Evolutionary conservation across 1,140 invertebrate species (phyloP), one percentile per base, ranked within the genome.

Genomic region (Ostrea edulis): DNA sequence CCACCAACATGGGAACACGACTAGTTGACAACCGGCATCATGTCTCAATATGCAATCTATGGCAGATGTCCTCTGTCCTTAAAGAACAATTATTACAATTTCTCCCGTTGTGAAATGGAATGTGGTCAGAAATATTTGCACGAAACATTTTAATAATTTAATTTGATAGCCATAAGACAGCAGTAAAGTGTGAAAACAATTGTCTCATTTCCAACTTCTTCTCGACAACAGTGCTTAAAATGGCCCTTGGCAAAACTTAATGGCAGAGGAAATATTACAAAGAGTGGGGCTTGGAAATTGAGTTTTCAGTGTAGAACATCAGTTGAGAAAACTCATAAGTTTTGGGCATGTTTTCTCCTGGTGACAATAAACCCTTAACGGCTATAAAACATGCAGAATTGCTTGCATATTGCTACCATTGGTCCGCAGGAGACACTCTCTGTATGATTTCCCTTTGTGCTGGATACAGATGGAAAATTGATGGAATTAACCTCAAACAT

Each of bases 391-490:
- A 62, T 17, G 55, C 17, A n/a, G 55, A 17, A n/a, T 20, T 62
- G 55, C 14, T 4, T 77, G 68, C 68, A 77, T 77, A 35, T 77
- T 77, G 55, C 55, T 62, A 17, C 17, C 55, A 17, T n/a, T n/a
- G 4, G 55, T 62, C 17, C 35, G 5, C 58, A n/a, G 58, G 58
- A 35, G 9, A 77, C 29, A 62, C 12, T n/a, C 68, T 77, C 68
- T 77, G 22, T 2, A 77, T 29, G 14, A 35, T 25, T 25, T 25
- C 68, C 68, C 29, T 77, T 77, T 77, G 14, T 77, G 68, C 12
- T 29, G 68, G 68, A 77, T 29, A 77, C 68, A 22, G 25, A 77
- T 77, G 68, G 68, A 77, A 77, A 77, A 77, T 77, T 77, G 68
- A 77, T 77, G 68, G 68, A 77, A 77, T 77, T 77, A 35, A 77